Base-by-base conservation (phyloP, 2,113 vertebrate species). In the Agapornis roseicollis region DNA sequence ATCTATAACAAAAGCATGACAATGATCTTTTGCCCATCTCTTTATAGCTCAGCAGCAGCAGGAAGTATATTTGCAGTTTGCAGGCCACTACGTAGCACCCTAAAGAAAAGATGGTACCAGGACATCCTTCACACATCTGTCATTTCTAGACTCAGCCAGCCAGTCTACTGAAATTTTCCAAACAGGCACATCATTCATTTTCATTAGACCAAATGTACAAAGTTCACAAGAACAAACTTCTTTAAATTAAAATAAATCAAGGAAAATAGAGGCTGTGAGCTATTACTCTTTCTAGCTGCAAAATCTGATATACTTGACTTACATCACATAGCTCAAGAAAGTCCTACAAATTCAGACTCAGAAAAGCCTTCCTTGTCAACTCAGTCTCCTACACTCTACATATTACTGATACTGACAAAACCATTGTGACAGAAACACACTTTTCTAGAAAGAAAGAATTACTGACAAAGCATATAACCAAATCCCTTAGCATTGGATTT, bases 391-490 rank as follows among this genome's bases (percentile, higher is more conserved):
- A 76, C 80, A 16, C 22, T 77, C 37, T 39, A 85, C 15, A 28
- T 42, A 68, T 9, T 78, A 58, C 68, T 90, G 58, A 49, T 77
- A 70, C 0, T 78, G 80, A 42, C 65, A 90, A 72, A 88, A 86
- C 22, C 22, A 56, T 11, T 10, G 39, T 63, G 69, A 78, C 77
- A 89, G 65, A 92, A 92, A 71, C 27, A 81, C 39, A 55, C 47
- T 79, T 85, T 86, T 64, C 65, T 49, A 49, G 50, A 58, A 93
- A 81, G n/a, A 80, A 85, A 39, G 20, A 73, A 74, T 47, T 77
- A 92, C 83, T 89, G 73, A 68, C 77, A 90, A 83, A 78, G 64
- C 83, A 84, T 88, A 90, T 84, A 74, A 90, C 11, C 53, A 90
- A 94, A 95, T 81, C 61, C 35, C 39, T 93, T 72, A 68, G 35